phyloP scores from a whole-genome alignment of 2,113 vertebrate species.

The Melierax canorus region DNA sequence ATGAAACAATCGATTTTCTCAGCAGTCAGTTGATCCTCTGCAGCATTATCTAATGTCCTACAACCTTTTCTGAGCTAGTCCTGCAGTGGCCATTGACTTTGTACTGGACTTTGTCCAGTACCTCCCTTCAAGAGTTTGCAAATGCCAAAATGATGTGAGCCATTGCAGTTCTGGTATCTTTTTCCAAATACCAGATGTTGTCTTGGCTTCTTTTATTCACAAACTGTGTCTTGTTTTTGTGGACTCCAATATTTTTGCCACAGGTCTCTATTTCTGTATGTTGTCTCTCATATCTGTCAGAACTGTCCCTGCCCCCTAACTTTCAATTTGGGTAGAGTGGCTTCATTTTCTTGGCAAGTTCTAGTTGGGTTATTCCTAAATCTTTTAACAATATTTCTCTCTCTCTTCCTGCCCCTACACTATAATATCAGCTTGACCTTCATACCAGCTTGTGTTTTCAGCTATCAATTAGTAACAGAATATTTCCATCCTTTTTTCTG shows the following conservation, averaged over 20 bases:
- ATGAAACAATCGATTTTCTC: neutral
- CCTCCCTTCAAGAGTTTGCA: neutral
- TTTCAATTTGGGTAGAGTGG: neutral
- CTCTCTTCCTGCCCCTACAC: neutral
- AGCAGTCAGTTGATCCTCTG: neutral
- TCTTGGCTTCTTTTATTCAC: neutral
- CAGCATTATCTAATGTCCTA: neutral
- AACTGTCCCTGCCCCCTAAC: neutral
- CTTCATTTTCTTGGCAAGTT: neutral
- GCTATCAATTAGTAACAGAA: neutral
- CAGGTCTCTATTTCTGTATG: neutral
- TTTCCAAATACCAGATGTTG: constrained; percentile 1
- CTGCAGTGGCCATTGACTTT: neutral
- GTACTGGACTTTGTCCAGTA: neutral
- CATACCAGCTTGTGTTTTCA: neutral
- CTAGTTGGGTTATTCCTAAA: neutral
- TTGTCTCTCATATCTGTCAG: neutral
- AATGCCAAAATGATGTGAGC: constrained; percentile 19
- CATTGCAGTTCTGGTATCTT: constrained; percentile 9
- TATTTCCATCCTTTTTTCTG: neutral
- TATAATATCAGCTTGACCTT: neutral
- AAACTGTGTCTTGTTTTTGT: neutral
- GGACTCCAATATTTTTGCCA: neutral
- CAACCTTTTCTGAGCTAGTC: neutral
- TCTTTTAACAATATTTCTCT: neutral